Evolutionary conservation across 2,797 vertebrate species (phyloP).

Genomic region (Urophycis tenuis): DNA sequence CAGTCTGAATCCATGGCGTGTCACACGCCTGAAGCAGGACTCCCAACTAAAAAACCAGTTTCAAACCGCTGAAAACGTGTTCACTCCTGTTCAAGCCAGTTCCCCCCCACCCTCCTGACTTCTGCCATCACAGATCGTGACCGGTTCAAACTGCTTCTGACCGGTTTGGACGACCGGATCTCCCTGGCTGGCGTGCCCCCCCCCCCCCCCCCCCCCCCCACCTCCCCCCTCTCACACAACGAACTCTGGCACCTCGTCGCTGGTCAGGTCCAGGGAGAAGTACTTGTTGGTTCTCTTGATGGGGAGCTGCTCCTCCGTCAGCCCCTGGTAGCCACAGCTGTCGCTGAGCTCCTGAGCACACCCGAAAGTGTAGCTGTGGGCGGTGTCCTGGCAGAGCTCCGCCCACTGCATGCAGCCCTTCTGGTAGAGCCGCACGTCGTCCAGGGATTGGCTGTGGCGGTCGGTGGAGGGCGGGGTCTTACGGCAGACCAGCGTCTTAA

Average conservation of each 20-base stretch:
- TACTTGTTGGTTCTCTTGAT: conserved; percentile 98
- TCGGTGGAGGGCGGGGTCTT: conserved; percentile 90
- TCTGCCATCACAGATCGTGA: no score
- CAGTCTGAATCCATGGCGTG: conserved; percentile 18
- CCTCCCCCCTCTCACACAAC: conserved; percentile 75
- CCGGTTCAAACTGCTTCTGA: background rate
- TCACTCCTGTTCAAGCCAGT: background rate
- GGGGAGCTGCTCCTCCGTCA: conserved; percentile 80
- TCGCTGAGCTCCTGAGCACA: conserved; percentile 85
- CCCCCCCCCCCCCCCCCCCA: background rate
- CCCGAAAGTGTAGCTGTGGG: conserved; percentile 97
- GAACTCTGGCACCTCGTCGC: conserved; percentile 92
- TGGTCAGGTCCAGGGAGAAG: conserved; percentile 92
- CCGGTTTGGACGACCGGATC: conserved; percentile 24
- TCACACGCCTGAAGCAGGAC: conserved; percentile 13
- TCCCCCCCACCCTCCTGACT: background rate
- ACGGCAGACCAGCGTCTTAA: conserved; percentile 72
- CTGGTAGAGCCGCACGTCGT: conserved; percentile 92
- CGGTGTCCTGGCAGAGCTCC: conserved; percentile 91
- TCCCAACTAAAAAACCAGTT: background rate
- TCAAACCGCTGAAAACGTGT: background rate
- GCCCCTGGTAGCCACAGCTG: conserved; percentile 74
- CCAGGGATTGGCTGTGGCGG: conserved; percentile 94
- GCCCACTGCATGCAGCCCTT: conserved; percentile 89
- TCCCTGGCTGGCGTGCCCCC: conserved; percentile 23